A percentile compares a stretch with the other conserved stretches of the same genome.
Evolutionary conservation across 92 coral and sea anemone species (phyloP).

Genomic region (Zoanthus sansibaricus): DNA sequence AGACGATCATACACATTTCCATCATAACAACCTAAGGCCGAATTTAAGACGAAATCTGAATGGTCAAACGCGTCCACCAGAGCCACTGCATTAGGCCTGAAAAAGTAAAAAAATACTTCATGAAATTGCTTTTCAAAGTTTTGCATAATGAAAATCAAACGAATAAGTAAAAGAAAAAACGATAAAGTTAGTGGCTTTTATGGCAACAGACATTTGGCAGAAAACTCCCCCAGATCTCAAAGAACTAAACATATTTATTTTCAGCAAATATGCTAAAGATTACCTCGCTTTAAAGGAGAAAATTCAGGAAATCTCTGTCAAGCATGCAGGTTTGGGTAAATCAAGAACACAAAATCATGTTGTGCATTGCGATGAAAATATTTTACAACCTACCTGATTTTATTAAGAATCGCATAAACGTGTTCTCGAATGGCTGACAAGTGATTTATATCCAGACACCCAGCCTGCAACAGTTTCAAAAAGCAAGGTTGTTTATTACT

Average conservation of each 20-base stretch:
- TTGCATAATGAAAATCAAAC: too few relatives aligned
- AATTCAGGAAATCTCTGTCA: too few relatives aligned
- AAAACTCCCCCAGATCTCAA: too few relatives aligned
- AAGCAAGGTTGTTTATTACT: not conserved
- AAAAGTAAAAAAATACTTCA: not conserved
- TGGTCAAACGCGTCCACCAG: slow-evolving; percentile 91
- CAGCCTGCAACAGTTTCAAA: not conserved
- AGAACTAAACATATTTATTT: too few relatives aligned
- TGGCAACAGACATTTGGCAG: not conserved
- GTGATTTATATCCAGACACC: not conserved
- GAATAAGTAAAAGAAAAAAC: too few relatives aligned
- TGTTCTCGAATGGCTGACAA: not conserved
- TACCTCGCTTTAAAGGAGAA: too few relatives aligned
- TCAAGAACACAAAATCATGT: too few relatives aligned
- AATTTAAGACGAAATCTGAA: slow-evolving; percentile 79
- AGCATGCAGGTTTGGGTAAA: too few relatives aligned
- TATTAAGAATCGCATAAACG: not conserved
- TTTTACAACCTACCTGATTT: not conserved
- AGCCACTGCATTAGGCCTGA: slow-evolving; percentile 89
- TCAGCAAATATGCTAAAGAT: too few relatives aligned
- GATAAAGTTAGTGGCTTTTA: too few relatives aligned
- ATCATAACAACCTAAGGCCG: slow-evolving; percentile 90
- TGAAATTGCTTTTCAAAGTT: too few relatives aligned
- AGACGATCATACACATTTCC: slow-evolving; percentile 96
- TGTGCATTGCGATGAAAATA: too few relatives aligned